Conservation (phyloP, 2,113 vertebrate genomes). For the Dipodomys merriami region DNA sequence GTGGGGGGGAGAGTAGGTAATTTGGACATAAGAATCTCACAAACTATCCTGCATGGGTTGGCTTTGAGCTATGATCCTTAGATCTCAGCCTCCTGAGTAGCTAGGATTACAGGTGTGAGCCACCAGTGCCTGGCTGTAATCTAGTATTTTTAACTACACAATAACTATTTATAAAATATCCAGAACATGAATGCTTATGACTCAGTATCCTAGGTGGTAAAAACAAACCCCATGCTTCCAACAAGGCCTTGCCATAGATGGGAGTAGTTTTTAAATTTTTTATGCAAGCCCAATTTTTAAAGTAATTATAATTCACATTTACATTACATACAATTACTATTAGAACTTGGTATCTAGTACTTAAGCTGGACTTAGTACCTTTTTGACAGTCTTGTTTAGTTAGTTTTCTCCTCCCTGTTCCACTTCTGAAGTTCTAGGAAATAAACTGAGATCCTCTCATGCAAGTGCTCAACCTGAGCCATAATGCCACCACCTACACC, state of each 20-base stretch:
- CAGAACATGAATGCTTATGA: background rate
- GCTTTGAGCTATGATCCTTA: too few relatives aligned
- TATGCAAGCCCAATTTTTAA: background rate
- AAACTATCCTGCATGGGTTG: too few relatives aligned
- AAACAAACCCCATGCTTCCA: background rate
- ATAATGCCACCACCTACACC: too few relatives aligned
- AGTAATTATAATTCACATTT: background rate
- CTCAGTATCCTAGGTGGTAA: background rate
- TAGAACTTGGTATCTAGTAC: background rate
- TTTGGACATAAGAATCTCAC: too few relatives aligned
- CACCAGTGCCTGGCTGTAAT: too few relatives aligned
- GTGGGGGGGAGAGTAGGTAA: too few relatives aligned
- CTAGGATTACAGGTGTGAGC: too few relatives aligned
- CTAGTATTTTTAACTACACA: background rate
- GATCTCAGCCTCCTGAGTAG: too few relatives aligned
- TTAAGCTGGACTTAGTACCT: background rate
- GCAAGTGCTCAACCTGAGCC: too few relatives aligned
- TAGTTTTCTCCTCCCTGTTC: background rate
- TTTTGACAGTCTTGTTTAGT: background rate
- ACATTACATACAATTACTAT: background rate
- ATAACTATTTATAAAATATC: background rate
- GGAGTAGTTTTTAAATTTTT: background rate
- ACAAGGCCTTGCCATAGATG: background rate
- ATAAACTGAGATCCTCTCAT: too few relatives aligned
- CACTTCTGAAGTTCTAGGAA: background rate